Evolutionary conservation across 2,113 vertebrate species (phyloP).

Genomic region (Stigmatopora nigra): DNA sequence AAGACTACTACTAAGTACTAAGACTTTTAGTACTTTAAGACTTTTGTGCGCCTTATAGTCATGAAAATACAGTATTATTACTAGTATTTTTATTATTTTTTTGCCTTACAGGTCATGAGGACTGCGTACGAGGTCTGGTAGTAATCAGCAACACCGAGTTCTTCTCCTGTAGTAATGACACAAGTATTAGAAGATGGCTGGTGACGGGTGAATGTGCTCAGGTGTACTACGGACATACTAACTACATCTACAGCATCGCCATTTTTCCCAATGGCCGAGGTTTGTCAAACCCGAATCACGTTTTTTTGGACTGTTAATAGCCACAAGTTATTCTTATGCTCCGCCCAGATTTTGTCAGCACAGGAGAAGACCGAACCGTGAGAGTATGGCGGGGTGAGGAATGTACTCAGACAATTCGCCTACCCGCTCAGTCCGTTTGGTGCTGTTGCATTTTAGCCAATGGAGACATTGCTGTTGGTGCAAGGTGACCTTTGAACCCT

Average conservation of each 20-base stretch:
- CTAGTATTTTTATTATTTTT: not conserved
- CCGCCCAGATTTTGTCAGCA: slow-evolving; percentile 83
- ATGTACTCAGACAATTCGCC: slow-evolving; percentile 86
- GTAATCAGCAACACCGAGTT: slow-evolving; percentile 86
- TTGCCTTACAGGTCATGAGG: slow-evolving; percentile 83
- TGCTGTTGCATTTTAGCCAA: slow-evolving; percentile 90
- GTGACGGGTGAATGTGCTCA: slow-evolving; percentile 88
- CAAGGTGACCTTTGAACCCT: slow-evolving; percentile 75
- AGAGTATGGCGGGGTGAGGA: slow-evolving; percentile 87
- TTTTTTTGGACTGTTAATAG: not conserved
- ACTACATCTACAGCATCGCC: slow-evolving; percentile 93
- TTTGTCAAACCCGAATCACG: slow-evolving; percentile 49
- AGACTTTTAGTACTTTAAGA: too few species aligned
- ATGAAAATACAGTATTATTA: too few species aligned
- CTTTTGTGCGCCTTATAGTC: too few species aligned
- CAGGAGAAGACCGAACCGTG: slow-evolving; percentile 87
- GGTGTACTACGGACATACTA: slow-evolving; percentile 89
- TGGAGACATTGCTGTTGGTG: slow-evolving; percentile 86
- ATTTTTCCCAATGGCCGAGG: slow-evolving; percentile 86
- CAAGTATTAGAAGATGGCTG: slow-evolving; percentile 88
- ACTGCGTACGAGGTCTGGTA: slow-evolving; percentile 90
- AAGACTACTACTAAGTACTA: too few species aligned
- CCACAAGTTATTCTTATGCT: too few species aligned
- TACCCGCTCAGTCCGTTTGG: slow-evolving; percentile 96
- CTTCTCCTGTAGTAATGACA: slow-evolving; percentile 95